Evolutionary conservation across 2,113 vertebrate species (phyloP), one percentile per base, ranked within the genome.

Genomic region (Lethenteron camtschaticum): DNA sequence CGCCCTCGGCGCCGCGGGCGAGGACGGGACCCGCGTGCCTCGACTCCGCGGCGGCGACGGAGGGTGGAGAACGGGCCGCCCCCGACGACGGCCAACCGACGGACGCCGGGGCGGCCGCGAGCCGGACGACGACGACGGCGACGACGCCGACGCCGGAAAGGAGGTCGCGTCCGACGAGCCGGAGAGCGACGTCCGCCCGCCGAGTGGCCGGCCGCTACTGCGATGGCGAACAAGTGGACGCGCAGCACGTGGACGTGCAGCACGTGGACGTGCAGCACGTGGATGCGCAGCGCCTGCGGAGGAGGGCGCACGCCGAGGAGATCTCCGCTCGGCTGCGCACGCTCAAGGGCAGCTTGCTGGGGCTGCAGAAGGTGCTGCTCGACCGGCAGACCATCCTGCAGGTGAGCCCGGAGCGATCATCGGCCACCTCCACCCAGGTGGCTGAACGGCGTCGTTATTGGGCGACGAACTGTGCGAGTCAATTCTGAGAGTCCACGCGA

Each of bases 361-460:
- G 95, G 76, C 82, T 99, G 71, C 94, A 99, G 81, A 83, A 85
- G 73, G 85, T 90, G 68, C 81, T 99, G 16, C 89, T 91, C 0
- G 86, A 95, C 82, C 88, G 87, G 70, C 89, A 95, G 76, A 82
- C 88, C 68, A 84, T 80, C 81, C 90, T 99, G 75, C 89, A 85
- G 85, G 94, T 99, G 78, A 16, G 63, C 41, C 41, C 41, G 41
- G 41, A 41, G 41, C 41, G 41, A 1, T 41, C 41, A 41, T 41
- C 41, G 41, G 41, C 41, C 41, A 41, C 41, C 41, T 41, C 41
- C 41, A 41, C 6, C 41, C 41, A 41, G 41, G 4, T 41, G 41
- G 41, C 41, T 41, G 41, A 41, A 41, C 41, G 41, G 41, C 41
- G 41, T 41, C 41, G 41, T 41, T 41, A 41, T 41, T 41, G 41